Base-by-base conservation (phyloP, 2,888 invertebrate genomes). In the Nesidiocoris tenuis region DNA sequence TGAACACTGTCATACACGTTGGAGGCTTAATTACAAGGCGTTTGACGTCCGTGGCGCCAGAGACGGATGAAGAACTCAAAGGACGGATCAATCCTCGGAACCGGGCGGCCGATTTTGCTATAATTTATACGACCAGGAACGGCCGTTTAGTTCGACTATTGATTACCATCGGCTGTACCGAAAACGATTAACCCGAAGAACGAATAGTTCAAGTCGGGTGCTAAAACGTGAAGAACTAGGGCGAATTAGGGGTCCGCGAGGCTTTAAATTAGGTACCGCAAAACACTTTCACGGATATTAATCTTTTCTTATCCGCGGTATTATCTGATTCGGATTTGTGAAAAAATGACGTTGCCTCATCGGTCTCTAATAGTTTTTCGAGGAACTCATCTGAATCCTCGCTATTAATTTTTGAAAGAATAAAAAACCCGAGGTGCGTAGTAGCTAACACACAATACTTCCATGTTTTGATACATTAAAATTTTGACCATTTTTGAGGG, bases 1-100 rank as follows among this genome's bases (percentile, higher is more conserved):
- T 67, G 67, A 22, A 56, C 22, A 23, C 67, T 67, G 67, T 67
- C 67, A 67, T 39, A 67, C 19, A 25, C 39, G 67, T 54, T 56
- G 22, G 56, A 56, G 55, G 39, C 25, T 65, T 67, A 67, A 67
- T 67, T 67, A 67, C 67, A 67, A 55, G 22, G 67, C 19, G 16
- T 5, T 56, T 19, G 54, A 67, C 22, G 55, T 67, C 67, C 23
- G 19, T 67, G 67, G 67, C 67, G 67, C 67, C 67, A 39, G 22
- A 22, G 56, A 67, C 23, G 39, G 67, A 67, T 67, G 67, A 17
- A 39, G 39, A 39, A 39, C 39, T 39, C 12, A 39, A 7, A 39
- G 12, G 39, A 39, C 39, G 39, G 12, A 39, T 39, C 39, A 39
- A 7, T 39, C 39, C n/a, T 59, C 59, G 18, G 59, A 59, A 19